Base-by-base conservation (phyloP, 2,888 invertebrate genomes). In the Gonocerus acuteangulatus region DNA sequence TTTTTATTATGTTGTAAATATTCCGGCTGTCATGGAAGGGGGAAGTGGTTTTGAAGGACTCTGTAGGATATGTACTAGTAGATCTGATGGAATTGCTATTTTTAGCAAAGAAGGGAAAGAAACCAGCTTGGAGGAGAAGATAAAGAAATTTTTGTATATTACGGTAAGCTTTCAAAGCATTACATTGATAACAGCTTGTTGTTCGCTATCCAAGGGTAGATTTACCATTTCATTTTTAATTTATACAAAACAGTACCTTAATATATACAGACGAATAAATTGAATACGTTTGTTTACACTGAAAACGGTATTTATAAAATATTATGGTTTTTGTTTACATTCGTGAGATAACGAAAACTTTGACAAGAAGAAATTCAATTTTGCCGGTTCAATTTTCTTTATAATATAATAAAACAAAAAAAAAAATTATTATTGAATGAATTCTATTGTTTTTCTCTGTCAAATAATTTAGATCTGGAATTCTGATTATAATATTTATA, bases 81-180 rank as follows among this genome's bases (percentile, higher is more conserved):
- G 79, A 70, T 78, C 79, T 68, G 69, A 71, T 58, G 80, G 81
- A 59, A 75, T 84, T 68, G 79, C 80, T 76, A 78, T 84, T 74
- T 84, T 82, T 71, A 80, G 82, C 69, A 79, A 80, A 69, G 82
- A 84, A 75, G 83, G 84, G 62, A 79, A 80, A 72, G 79, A 79
- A 70, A 78, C 81, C 75, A 79, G 80, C 70, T 76, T 85, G 63
- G 80, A 81, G 71, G 80, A 81, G 66, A 84, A 84, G 76, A 81
- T 86, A 68, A 79, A 79, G 71, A 82, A 81, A 76, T 85, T 85
- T 76, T 77, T 85, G 68, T 78, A 81, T 69, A 80, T 86, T 70
- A 79, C 82, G 79, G 85, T 85, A 72, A 75, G 75, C 72, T 64
- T 59, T 57, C 32, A 47, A 15, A 58, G n/a, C 49, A 34, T 60